Evolutionary conservation across 2,888 invertebrate genomes (phyloP).

Genomic region (Thysanoteuthis rhombus): DNA sequence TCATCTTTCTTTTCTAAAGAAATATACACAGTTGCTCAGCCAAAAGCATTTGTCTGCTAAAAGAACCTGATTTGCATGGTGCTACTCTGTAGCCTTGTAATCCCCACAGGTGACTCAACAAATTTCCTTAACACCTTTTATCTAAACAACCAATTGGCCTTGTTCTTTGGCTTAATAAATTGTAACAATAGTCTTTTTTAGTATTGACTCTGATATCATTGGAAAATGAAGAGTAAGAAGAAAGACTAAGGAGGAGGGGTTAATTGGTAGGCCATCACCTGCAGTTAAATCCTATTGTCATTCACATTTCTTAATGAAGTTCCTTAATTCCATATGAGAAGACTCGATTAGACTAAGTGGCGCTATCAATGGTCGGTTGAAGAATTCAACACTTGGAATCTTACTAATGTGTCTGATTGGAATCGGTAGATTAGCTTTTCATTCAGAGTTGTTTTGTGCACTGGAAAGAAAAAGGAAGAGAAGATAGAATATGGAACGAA

Average conservation of each 20-base stretch:
- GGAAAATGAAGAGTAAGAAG: neutral
- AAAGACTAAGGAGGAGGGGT: neutral
- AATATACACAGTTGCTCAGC: too few relatives aligned
- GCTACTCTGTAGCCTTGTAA: neutral
- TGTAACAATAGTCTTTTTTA: neutral
- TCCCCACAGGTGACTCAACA: neutral
- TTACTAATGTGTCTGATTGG: constrained; percentile 12
- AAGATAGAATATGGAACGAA: neutral
- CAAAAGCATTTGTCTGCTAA: neutral
- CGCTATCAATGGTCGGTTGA: constrained; percentile 12
- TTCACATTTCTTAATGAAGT: neutral
- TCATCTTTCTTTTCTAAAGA: neutral
- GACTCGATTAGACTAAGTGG: neutral
- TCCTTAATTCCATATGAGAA: neutral
- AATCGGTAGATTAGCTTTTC: neutral
- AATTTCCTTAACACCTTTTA: neutral
- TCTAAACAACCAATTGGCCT: neutral
- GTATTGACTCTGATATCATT: neutral
- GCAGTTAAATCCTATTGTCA: neutral
- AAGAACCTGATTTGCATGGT: neutral
- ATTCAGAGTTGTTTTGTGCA: constrained; percentile 12
- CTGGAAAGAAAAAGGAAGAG: neutral
- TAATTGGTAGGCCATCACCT: neutral
- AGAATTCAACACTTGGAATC: constrained; percentile 12
- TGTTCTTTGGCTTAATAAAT: neutral